Conservation (phyloP, 2,888 invertebrate genomes). For the Dioctria linearis region DNA sequence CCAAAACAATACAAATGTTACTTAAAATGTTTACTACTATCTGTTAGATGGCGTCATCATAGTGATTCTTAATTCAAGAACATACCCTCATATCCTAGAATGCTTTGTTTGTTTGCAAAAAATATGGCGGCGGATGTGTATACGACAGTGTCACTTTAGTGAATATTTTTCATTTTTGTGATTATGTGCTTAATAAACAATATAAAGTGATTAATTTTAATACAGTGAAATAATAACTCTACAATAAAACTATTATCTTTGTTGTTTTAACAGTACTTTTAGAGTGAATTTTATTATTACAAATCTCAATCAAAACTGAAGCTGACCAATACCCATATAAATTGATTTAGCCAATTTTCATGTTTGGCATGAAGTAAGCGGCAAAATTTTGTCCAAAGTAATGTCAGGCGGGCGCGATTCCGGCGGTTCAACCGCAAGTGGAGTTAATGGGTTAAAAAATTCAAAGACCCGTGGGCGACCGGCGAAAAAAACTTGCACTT, state of each 20-base stretch:
- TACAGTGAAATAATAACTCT: not conserved
- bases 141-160: constrained; percentile 49
- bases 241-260: not conserved
- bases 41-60: not conserved
- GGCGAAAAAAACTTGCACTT: constrained; percentile 85
- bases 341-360: constrained; percentile 19
- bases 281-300: too few species aligned
- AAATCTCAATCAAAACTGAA: not conserved
- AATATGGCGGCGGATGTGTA: constrained; percentile 57
- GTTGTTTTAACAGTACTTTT: not conserved
- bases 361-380: constrained; percentile 53
- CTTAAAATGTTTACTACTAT: not conserved
- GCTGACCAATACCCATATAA: not conserved
- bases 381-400: constrained; percentile 40
- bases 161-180: constrained; percentile 5
- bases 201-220: not conserved
- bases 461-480: constrained; percentile 77
- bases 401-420: constrained; percentile 56
- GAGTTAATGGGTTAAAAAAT: constrained; percentile 60
- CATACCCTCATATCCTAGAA: constrained; percentile 27
- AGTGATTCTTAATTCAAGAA: not conserved
- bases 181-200: not conserved
- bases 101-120: constrained; percentile 60
- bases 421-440: constrained; percentile 60
- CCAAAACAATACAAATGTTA: not conserved